A percentile compares a stretch with the other conserved stretches of the same genome.
Conservation (phyloP, 1,140 invertebrate genomes). For the Trichonephila clavipes region DNA sequence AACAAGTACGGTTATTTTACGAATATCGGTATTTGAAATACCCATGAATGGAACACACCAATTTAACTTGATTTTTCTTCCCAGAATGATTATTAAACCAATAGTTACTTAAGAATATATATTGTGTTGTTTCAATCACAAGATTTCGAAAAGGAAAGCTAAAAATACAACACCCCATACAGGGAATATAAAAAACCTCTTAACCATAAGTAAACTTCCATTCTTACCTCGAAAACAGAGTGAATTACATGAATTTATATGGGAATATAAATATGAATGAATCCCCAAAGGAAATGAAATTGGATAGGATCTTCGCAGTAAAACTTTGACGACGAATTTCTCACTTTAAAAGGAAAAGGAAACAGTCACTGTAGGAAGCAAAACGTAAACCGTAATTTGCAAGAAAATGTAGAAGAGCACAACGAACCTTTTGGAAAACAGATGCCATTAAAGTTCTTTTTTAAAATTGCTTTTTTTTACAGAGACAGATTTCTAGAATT, state of each 20-base stretch:
- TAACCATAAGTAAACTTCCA: no score
- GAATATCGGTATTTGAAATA: no score
- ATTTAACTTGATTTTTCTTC: no score
- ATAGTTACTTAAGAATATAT: no score
- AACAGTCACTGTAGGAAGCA: background rate
- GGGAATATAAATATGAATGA: background rate
- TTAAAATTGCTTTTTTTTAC: background rate
- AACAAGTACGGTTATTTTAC: no score
- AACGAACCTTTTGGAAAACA: background rate
- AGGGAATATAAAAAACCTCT: no score
- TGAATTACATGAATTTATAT: background rate
- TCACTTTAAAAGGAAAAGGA: background rate
- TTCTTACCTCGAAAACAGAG: background rate
- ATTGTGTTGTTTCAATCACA: no score
- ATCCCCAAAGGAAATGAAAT: background rate
- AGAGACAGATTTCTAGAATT: background rate
- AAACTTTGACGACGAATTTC: background rate
- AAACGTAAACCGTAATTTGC: background rate
- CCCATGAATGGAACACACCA: no score
- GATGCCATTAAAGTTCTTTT: background rate
- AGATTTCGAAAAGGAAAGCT: background rate
- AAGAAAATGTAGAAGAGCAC: constrained; percentile 25
- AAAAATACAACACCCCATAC: background rate
- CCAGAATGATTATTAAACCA: no score
- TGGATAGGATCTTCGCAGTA: background rate